Base-by-base conservation (phyloP, 2,797 vertebrate species). In the Spinus pinus region DNA sequence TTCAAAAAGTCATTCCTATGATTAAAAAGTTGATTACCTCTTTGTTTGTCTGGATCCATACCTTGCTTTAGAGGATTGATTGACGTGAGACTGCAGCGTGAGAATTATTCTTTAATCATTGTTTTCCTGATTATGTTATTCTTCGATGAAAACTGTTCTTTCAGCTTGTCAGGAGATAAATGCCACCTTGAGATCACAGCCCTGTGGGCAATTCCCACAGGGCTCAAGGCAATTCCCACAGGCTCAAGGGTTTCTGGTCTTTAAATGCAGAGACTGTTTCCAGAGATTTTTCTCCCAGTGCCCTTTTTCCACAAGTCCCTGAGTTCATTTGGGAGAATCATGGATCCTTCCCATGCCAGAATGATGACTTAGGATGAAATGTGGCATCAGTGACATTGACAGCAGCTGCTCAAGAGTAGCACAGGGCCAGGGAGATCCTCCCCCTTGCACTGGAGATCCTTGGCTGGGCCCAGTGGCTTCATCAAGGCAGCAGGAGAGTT, bases 51-150 rank as follows among this genome's bases (percentile, higher is more conserved):
- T 70, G 64, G 31, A 73, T 86, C 62, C 67, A 14, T 78, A 60
- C 16, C 30, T 79, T 53, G 31, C 46, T 79, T 30, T 12, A 67
- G 61, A 49, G 30, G n/a, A 57, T 46, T 3, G 7, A 49, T 2
- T 78, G 54, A 54, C 3, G 0, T 27, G 33, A 0, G 0, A 71
- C 46, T 60, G 12, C 50, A 47, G 31, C 0, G 0, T 35, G 25
- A 79, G n/a, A 81, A 81, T 91, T 93, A 70, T 33, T 85, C 41
- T 81, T 90, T 92, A 84, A 66, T 74, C 12, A 14, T 57, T 77
- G 46, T 81, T 90, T 83, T 39, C 11, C 14, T 81, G 65, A 33
- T 61, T 35, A 31, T 28, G 23, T 71, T 83, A 58, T 58, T 72
- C n/a, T 82, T 82, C 0, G 0, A 47, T 60, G 65, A 77, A 88